These are phyloP conservation scores for Phoxinus phoxinus DNA, from an alignment of 2,113 vertebrate species.

Conservation along the genomic window DNA sequence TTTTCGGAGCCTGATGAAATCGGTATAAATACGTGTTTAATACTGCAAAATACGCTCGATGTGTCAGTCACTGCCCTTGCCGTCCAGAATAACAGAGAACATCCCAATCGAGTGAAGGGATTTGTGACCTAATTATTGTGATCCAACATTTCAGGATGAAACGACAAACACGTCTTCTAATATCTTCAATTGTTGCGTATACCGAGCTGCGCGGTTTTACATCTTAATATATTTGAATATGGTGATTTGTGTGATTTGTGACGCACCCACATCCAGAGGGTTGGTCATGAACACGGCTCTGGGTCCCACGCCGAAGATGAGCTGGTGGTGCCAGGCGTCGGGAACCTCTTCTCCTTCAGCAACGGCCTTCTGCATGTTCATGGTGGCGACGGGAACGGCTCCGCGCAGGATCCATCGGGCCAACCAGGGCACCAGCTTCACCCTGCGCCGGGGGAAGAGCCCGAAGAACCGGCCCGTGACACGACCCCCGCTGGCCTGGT, in stretches of 20 bases:
- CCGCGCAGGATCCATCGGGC: slow-evolving; percentile 71
- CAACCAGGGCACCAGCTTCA: slow-evolving; percentile 73
- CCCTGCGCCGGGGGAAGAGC: slow-evolving; percentile 68
- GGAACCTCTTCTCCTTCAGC: slow-evolving; percentile 75
- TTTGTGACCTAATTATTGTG: too few relatives aligned
- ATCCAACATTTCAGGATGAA: too few relatives aligned
- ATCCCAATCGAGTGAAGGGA: too few relatives aligned
- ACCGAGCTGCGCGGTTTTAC: too few relatives aligned
- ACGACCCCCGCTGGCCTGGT: slow-evolving; percentile 67
- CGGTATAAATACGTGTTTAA: too few relatives aligned
- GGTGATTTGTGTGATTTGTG: neutral
- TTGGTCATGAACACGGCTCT: slow-evolving; percentile 78
- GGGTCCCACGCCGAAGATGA: slow-evolving; percentile 74
- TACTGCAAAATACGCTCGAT: too few relatives aligned
- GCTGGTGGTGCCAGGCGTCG: slow-evolving; percentile 82
- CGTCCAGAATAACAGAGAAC: too few relatives aligned
- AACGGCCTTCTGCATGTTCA: slow-evolving; percentile 80
- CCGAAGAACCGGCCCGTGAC: slow-evolving; percentile 74
- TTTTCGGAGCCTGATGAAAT: too few relatives aligned
- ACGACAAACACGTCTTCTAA: too few relatives aligned
- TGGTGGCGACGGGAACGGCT: slow-evolving; percentile 76
- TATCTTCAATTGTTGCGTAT: too few relatives aligned
- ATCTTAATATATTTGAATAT: too few relatives aligned
- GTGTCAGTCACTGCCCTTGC: too few relatives aligned
- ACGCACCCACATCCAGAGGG: slow-evolving; percentile 77